A percentile compares a stretch with the other conserved stretches of the same genome.
phyloP scores from a whole-genome alignment of 2,113 vertebrate species.

The Pachyramphus minor region DNA sequence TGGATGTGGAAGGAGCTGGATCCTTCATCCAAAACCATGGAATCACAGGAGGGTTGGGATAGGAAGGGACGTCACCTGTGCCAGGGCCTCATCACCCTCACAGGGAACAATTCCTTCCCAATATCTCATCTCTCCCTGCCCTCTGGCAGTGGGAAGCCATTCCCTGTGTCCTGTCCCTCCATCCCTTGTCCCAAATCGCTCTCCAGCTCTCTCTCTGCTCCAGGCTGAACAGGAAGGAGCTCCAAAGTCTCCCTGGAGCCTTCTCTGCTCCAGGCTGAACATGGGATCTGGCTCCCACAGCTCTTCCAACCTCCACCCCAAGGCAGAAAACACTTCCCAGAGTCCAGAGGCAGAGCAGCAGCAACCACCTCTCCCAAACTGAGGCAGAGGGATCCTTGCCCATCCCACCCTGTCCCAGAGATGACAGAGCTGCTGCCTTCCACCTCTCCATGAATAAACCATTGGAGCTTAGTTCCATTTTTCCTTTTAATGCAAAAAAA shows the following conservation, averaged over 20 bases:
- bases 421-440: rapidly evolving
- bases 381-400: neutral
- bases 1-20: neutral
- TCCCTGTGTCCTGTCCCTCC: neutral
- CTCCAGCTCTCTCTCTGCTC: neutral
- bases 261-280: neutral
- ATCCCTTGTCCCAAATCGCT: neutral
- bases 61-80: neutral
- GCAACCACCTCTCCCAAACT: rapidly evolving
- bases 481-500: conserved; percentile 66
- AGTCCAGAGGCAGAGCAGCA: too few species aligned
- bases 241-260: neutral
- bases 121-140: neutral
- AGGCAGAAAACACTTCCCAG: neutral
- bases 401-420: neutral
- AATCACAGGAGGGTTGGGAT: neutral
- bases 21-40: neutral
- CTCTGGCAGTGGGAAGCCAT: neutral
- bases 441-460: neutral
- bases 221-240: neutral
- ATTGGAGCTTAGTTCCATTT: neutral
- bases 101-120: neutral
- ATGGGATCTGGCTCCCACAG: neutral
- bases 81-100: neutral
- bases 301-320: neutral